A percentile compares a stretch with the other conserved stretches of the same genome.
These are phyloP conservation scores for Anoplopoma fimbria DNA, from an alignment of 2,113 vertebrate genomes.

Conservation along the genomic window DNA sequence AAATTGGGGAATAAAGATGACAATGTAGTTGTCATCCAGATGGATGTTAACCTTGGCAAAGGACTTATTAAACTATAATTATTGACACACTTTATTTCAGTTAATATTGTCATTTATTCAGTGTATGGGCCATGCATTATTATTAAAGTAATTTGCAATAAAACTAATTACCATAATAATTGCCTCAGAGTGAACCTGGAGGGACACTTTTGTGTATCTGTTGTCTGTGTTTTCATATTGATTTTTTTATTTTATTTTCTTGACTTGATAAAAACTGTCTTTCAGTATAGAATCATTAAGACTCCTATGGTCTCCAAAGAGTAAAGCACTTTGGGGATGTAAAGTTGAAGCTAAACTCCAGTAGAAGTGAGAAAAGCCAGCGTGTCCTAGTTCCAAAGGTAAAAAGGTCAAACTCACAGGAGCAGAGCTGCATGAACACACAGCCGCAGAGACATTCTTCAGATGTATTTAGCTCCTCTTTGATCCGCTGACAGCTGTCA, in stretches of 20 bases:
- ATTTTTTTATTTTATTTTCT: not conserved
- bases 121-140: not conserved
- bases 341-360: not conserved
- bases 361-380: not conserved
- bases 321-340: not conserved
- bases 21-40: not conserved
- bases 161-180: not conserved
- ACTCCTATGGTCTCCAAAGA: not conserved
- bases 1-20: too few relatives aligned
- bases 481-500: slow-evolving; percentile 58
- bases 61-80: too few relatives aligned
- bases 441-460: slow-evolving; percentile 2
- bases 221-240: not conserved
- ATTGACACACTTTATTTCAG: not conserved
- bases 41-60: not conserved
- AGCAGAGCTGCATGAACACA: slow-evolving; percentile 5
- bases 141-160: not conserved
- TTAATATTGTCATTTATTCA: not conserved
- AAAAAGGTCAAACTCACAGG: slow-evolving; percentile 7
- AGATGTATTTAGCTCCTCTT: slow-evolving; percentile 39
- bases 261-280: not conserved
- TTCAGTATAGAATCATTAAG: not conserved
- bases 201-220: not conserved
- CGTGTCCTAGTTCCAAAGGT: slow-evolving; percentile 9
- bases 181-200: not conserved